phyloP scores from a whole-genome alignment of 2,113 vertebrate species.

The Sphyrna mokarran region DNA sequence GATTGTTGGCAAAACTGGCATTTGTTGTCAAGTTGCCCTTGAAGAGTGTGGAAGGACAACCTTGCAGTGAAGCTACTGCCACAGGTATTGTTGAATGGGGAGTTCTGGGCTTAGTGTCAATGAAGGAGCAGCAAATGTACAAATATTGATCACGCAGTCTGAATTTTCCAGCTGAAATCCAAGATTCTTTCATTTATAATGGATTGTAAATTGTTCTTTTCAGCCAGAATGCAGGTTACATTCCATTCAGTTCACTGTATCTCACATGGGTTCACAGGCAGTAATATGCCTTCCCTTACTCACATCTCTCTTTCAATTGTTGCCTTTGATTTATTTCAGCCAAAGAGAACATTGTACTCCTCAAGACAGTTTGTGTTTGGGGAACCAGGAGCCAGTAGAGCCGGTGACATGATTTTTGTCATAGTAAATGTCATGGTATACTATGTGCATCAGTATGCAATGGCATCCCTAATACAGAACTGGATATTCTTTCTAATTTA shows the following conservation, averaged over 20 bases:
- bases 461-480: background rate
- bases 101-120: background rate
- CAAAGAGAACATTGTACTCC: background rate
- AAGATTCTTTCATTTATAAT: background rate
- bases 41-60: background rate
- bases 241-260: background rate
- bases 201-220: background rate
- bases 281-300: background rate
- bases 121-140: background rate
- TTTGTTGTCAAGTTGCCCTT: background rate
- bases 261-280: background rate
- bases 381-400: background rate
- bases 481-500: background rate
- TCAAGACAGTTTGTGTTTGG: background rate
- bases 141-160: background rate
- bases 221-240: background rate
- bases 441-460: background rate
- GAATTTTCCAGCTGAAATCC: background rate
- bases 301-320: background rate
- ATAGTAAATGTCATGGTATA: too few species aligned
- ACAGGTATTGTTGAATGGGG: background rate
- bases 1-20: background rate
- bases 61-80: background rate
- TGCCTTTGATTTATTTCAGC: background rate
- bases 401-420: background rate